phyloP scores from a whole-genome alignment of 2,113 vertebrate genomes.

The Perca fluviatilis region DNA sequence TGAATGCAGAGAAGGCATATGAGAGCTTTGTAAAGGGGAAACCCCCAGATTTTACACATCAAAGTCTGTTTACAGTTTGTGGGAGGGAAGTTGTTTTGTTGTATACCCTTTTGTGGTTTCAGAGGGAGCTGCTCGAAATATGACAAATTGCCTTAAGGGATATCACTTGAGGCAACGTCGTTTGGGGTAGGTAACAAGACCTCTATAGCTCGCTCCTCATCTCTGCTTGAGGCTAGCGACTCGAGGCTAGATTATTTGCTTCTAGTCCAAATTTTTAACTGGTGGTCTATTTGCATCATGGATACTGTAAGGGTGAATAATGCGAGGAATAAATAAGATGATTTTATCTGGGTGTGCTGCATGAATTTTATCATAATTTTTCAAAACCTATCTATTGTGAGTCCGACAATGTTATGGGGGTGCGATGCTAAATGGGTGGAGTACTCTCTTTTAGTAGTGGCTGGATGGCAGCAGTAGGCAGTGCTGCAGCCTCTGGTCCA shows the following conservation, averaged over 20 bases:
- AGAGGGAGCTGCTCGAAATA: neutral
- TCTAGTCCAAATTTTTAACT: neutral
- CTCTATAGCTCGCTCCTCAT: neutral
- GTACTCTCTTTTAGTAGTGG: too few species aligned
- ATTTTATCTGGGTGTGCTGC: neutral
- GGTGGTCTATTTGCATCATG: neutral
- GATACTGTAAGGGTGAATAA: neutral
- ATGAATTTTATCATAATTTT: neutral
- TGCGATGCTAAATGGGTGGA: neutral
- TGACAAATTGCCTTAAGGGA: conserved; percentile 9
- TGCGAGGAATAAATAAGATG: neutral
- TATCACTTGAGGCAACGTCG: conserved; percentile 1
- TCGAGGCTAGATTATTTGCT: neutral
- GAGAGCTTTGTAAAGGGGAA: neutral
- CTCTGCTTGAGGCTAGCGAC: neutral
- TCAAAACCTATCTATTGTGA: too few species aligned
- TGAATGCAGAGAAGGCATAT: too few species aligned
- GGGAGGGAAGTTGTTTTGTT: neutral
- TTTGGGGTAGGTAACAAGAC: neutral
- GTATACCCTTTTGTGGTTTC: neutral
- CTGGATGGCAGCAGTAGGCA: too few species aligned
- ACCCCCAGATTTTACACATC: neutral
- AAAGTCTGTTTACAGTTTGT: conserved; percentile 1
- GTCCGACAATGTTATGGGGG: neutral
- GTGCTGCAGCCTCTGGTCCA: too few species aligned